A percentile compares a stretch with the other conserved stretches of the same genome.
These are phyloP conservation scores for Coptodon rendalli DNA, from an alignment of 2,113 vertebrate genomes.

Conservation along the genomic window DNA sequence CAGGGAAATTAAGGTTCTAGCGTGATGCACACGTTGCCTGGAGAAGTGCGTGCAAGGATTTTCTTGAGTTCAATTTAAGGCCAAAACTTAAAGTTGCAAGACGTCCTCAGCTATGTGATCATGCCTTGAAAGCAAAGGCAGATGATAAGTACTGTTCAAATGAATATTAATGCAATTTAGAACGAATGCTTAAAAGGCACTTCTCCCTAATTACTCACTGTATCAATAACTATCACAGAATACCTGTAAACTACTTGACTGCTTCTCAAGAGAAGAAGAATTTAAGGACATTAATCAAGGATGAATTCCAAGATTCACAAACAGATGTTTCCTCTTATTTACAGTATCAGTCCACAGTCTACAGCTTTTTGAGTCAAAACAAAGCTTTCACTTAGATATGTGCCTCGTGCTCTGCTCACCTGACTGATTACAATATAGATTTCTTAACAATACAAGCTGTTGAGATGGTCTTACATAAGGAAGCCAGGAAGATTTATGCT, in stretches of 20 bases:
- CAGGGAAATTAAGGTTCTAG: background rate
- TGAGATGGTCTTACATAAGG: background rate
- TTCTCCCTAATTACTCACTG: background rate
- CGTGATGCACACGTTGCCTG: background rate
- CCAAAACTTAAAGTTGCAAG: background rate
- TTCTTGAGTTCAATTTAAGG: slow-evolving; percentile 6
- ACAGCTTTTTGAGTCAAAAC: background rate
- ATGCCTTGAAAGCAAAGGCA: background rate
- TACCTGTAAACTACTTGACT: background rate
- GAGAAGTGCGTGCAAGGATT: background rate
- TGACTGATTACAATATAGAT: slow-evolving; percentile 20
- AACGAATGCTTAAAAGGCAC: background rate
- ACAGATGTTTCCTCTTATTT: background rate
- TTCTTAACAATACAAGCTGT: slow-evolving; percentile 1
- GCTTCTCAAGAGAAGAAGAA: background rate
- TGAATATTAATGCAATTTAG: slow-evolving; percentile 8
- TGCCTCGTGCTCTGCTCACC: background rate
- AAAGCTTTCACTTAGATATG: background rate
- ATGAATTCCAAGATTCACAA: background rate
- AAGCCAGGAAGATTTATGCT: slow-evolving; percentile 3
- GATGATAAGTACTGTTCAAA: background rate
- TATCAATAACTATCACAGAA: background rate
- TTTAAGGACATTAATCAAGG: background rate
- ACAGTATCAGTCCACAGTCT: background rate
- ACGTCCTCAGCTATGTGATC: background rate